Percentiles rank a stretch among this genome's conserved stretches.
Conservation (phyloP, 2,888 invertebrate species). For the Melanophora roralis region DNA sequence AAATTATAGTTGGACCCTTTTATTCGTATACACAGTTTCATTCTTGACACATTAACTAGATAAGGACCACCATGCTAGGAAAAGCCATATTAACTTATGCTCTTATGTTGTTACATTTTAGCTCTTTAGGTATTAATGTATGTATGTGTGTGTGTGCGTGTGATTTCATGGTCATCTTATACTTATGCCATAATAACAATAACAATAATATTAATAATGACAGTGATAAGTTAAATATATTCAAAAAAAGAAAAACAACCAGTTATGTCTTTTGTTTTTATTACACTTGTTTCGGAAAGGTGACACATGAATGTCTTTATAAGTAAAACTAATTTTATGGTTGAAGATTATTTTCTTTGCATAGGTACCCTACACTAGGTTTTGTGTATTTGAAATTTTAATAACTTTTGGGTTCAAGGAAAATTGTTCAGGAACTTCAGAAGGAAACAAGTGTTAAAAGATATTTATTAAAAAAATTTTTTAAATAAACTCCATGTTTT, state of each 20-base stretch:
- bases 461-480: too few relatives aligned
- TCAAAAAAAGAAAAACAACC: conserved; percentile 36
- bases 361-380: too few relatives aligned
- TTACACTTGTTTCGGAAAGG: conserved; percentile 56
- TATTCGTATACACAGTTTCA: conserved; percentile 31
- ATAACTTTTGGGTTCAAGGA: too few relatives aligned
- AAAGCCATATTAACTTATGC: conserved; percentile 18
- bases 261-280: conserved; percentile 61
- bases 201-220: neutral
- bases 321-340: conserved; percentile 59
- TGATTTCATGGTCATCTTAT: conserved; percentile 53
- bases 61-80: conserved; percentile 58
- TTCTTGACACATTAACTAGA: conserved; percentile 59
- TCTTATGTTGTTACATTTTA: conserved; percentile 1
- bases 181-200: conserved; percentile 6
- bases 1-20: conserved; percentile 46
- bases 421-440: too few relatives aligned
- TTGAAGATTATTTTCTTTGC: conserved; percentile 1
- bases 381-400: too few relatives aligned
- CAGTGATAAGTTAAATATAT: conserved; percentile 3
- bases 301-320: conserved; percentile 63
- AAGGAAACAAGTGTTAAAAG: too few relatives aligned
- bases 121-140: neutral
- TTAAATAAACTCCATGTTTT: too few relatives aligned
- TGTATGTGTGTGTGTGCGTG: conserved; percentile 16